Base-by-base conservation (phyloP, 1,140 invertebrate genomes). In the Drosophila bocqueti region DNA sequence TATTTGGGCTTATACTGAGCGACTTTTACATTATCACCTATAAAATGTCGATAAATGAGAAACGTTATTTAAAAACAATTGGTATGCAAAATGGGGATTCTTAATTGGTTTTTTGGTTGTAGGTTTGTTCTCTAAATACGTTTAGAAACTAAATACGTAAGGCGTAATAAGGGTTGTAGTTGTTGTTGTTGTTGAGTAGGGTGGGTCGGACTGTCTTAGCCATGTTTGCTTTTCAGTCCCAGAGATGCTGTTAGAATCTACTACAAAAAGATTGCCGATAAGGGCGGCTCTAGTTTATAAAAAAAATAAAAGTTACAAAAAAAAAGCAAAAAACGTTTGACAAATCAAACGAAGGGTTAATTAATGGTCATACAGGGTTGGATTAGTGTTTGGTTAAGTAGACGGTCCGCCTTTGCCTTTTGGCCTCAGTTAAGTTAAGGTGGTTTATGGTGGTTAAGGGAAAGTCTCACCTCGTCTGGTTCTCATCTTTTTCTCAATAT, bases 41-140 rank as follows among this genome's bases (percentile, higher is more conserved):
- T 91, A 91, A 91, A 91, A 90, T 90, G 85, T 91, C 86, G 86
- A 90, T 90, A 90, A 90, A 90, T 90, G 72, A 90, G 81, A 90
- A 90, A 90, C 52, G 79, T 90, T 90, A 90, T 90, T 82, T 85
- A 79, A 57, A 57, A 79, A 73, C 60, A 78, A 66, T 69, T 79
- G 52, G 47, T 50, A 60, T 45, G 62, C 47, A 64, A 47, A 21
- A 43, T 16, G 26, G n/a, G 36, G 29, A 50, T 76, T 47, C 47
- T 76, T 77, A 52, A 45, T 68, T 68, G 24, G 18, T 42, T 64
- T 26, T 36, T 55, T 29, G 59, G 60, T 42, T 24, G 26, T 50
- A 31, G 50, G 52, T 49, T 64, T 50, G 31, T 60, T 73, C 38
- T n/a, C 46, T 73, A 69, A 71, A 71, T 69, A 71, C 65, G 31